A percentile compares a stretch with the other conserved stretches of the same genome.
Conservation (phyloP, 2,113 vertebrate genomes). For the Elgaria multicarinata region DNA sequence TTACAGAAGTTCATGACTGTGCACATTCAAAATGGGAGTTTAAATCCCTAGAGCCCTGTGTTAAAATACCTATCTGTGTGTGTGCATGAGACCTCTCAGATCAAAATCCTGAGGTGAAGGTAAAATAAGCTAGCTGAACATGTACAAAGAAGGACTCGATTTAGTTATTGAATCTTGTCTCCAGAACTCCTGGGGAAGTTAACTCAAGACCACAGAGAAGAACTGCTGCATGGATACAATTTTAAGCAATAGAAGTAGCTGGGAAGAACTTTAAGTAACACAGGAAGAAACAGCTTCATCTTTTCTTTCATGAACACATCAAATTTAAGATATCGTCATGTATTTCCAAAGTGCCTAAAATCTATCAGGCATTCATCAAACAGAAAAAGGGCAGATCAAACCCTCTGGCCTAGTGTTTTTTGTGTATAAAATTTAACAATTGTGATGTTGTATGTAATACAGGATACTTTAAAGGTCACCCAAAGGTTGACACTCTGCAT, state of each 20-base stretch:
- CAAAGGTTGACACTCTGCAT: neutral
- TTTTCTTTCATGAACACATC: neutral
- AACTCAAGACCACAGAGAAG: neutral
- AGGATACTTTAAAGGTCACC: conserved; percentile 49
- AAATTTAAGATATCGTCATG: neutral
- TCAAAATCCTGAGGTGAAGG: neutral
- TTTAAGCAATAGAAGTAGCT: conserved; percentile 4
- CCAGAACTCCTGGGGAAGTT: conserved; percentile 32
- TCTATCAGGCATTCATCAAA: neutral
- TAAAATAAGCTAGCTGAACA: neutral
- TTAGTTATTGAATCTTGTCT: conserved; percentile 23
- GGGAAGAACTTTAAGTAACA: neutral
- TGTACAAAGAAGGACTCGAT: neutral
- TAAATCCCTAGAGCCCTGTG: neutral
- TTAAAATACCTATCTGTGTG: neutral
- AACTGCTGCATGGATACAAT: neutral
- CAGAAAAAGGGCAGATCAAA: neutral
- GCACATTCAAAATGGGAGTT: neutral
- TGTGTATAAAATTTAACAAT: neutral
- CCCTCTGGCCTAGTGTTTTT: conserved; percentile 3
- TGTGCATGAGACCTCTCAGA: neutral
- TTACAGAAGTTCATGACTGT: too few species aligned
- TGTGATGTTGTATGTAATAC: neutral
- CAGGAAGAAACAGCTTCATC: neutral
- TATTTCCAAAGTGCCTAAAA: neutral